Conservation (phyloP, 2,113 vertebrate species). For the Sclerurus mexicanus region DNA sequence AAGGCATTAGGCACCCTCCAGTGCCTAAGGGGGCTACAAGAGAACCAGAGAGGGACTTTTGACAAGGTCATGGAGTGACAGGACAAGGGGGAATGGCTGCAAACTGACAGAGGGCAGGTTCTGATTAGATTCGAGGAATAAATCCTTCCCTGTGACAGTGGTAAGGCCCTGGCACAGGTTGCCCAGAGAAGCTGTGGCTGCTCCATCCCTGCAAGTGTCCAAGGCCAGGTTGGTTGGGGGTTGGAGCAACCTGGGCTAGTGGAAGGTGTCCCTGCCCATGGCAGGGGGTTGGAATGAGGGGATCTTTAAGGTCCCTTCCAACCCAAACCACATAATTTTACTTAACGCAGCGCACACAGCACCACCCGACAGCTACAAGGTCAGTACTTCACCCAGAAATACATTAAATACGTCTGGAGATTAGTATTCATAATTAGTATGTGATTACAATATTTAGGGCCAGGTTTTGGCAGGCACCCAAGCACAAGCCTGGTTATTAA, state of each 20-base stretch:
- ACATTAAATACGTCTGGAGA: background rate
- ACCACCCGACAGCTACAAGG: background rate
- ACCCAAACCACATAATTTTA: background rate
- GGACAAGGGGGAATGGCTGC: background rate
- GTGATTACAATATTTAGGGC: background rate
- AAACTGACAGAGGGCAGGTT: background rate
- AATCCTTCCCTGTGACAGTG: background rate
- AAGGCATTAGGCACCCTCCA: background rate
- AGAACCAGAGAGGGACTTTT: background rate
- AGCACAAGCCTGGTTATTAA: background rate
- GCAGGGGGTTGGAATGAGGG: background rate
- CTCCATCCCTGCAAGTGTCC: background rate
- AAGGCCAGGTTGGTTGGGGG: background rate
- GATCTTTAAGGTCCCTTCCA: background rate
- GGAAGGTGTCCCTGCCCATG: background rate
- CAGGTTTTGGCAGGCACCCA: background rate
- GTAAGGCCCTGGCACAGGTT: background rate
- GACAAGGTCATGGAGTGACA: background rate
- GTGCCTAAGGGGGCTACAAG: too few species aligned
- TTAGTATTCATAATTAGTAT: background rate
- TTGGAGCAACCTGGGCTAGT: background rate
- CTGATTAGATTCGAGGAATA: background rate
- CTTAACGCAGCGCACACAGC: background rate
- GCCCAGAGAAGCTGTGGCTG: background rate
- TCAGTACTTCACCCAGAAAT: background rate